Percentiles rank a stretch among this genome's conserved stretches.
phyloP scores from a whole-genome alignment of 2,113 vertebrate genomes.

The Hydrolagus affinis region DNA sequence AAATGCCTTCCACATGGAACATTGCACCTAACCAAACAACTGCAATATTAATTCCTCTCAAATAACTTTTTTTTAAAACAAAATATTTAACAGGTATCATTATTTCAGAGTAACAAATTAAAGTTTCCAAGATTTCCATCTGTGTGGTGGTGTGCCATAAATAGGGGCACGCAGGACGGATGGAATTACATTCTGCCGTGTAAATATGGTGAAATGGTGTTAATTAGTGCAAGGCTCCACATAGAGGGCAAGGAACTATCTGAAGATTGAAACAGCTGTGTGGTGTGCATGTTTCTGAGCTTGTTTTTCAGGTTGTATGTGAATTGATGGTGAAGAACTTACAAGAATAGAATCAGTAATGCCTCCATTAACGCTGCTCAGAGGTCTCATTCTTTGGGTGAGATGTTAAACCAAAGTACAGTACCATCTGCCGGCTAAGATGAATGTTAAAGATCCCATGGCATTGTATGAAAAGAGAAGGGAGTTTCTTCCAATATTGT shows the following conservation, averaged over 20 bases:
- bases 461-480: too few relatives aligned
- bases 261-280: not conserved
- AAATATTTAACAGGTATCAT: not conserved
- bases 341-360: not conserved
- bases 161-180: not conserved
- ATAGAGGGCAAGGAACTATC: not conserved
- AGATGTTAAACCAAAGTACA: too few relatives aligned
- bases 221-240: not conserved
- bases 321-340: not conserved
- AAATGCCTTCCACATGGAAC: constrained; percentile 5
- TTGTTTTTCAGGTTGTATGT: not conserved
- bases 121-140: not conserved
- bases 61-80: not conserved
- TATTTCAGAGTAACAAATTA: not conserved
- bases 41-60: not conserved
- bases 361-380: too few relatives aligned
- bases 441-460: too few relatives aligned
- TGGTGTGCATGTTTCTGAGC: not conserved
- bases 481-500: too few relatives aligned
- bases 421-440: too few relatives aligned
- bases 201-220: not conserved
- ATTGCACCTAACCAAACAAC: not conserved
- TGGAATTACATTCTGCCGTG: not conserved
- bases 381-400: too few relatives aligned
- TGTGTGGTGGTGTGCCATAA: not conserved